Conservation (phyloP, 2,797 vertebrate species). For the Margarornis squamiger region DNA sequence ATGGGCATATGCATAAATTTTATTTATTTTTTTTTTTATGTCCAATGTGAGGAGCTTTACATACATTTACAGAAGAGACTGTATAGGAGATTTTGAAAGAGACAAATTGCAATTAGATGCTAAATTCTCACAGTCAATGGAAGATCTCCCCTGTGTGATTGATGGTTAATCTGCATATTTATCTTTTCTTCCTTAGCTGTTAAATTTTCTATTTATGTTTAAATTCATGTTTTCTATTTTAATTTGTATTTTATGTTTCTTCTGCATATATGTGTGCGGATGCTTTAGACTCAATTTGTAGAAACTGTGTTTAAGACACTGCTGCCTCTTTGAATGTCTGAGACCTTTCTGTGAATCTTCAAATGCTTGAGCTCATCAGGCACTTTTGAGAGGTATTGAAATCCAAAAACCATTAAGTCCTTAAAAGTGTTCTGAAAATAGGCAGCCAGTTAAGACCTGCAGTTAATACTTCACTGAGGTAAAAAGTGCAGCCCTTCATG, state of each 20-base stretch:
- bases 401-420: not conserved
- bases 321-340: not conserved
- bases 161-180: not conserved
- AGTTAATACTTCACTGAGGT: not conserved
- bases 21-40: not conserved
- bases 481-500: constrained; percentile 3
- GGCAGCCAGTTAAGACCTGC: not conserved
- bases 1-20: not conserved
- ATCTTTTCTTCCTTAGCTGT: not conserved
- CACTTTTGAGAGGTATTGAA: not conserved
- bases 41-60: not conserved
- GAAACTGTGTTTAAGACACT: not conserved
- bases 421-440: not conserved
- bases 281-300: not conserved
- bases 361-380: not conserved
- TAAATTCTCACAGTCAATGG: not conserved
- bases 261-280: not conserved
- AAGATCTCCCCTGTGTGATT: not conserved
- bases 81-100: not conserved
- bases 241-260: not conserved
- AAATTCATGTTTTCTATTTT: not conserved
- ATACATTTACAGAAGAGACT: not conserved
- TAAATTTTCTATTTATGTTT: not conserved
- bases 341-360: not conserved
- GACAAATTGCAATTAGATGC: not conserved